Conservation (phyloP, 2,113 vertebrate genomes). For the Pardalotus punctatus region DNA sequence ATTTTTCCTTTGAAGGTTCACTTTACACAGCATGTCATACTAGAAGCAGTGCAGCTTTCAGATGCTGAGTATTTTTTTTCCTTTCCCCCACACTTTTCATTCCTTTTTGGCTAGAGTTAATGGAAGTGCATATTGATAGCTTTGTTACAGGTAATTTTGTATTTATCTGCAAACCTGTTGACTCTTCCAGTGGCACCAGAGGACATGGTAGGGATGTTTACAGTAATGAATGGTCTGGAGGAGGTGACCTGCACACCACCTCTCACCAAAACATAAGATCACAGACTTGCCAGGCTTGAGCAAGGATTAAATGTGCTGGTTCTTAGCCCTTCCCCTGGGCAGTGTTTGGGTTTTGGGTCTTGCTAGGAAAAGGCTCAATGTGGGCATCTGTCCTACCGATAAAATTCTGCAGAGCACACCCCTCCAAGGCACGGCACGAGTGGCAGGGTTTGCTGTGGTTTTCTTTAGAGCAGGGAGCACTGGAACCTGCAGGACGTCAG, state of each 20-base stretch:
- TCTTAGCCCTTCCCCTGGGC: background rate
- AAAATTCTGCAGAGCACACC: background rate
- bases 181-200: background rate
- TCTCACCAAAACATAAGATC: background rate
- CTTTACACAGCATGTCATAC: constrained; percentile 16
- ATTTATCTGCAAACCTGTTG: background rate
- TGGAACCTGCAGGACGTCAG: rapidly evolving
- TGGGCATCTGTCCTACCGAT: background rate
- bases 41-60: constrained; percentile 26
- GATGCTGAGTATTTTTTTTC: background rate
- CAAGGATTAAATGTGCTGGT: background rate
- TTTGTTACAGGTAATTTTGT: background rate
- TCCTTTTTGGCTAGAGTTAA: constrained; percentile 10
- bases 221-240: background rate
- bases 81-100: background rate
- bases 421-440: rapidly evolving
- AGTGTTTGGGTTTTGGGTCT: rapidly evolving
- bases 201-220: background rate
- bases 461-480: rapidly evolving
- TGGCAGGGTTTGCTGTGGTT: background rate
- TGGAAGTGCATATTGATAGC: background rate
- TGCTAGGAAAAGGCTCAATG: background rate
- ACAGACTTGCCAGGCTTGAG: background rate
- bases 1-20: constrained; percentile 55
- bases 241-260: background rate